A percentile compares a stretch with the other conserved stretches of the same genome.
Evolutionary conservation across 2,797 vertebrate genomes (phyloP).

Genomic region (Crocidura indochinensis): DNA sequence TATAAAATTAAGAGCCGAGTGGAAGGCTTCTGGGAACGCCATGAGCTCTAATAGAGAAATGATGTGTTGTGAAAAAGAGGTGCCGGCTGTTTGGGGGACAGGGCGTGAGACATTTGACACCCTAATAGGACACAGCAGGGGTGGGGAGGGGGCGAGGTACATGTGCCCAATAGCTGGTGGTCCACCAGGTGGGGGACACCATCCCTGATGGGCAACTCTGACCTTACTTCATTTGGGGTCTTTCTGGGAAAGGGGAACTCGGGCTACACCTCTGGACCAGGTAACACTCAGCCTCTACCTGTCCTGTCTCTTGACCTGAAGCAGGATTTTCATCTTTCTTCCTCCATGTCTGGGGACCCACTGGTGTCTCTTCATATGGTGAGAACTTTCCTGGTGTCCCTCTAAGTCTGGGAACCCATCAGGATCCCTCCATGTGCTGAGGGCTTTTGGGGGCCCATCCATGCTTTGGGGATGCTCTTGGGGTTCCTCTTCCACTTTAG

Average conservation of each 20-base stretch:
- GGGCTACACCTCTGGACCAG: neutral
- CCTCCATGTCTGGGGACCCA: neutral
- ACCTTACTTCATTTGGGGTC: neutral
- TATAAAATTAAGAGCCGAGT: constrained; percentile 79
- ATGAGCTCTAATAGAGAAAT: constrained; percentile 76
- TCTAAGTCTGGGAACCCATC: too few species aligned
- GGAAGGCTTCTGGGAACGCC: constrained; percentile 54
- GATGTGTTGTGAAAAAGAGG: constrained; percentile 29
- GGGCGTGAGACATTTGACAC: constrained; percentile 14
- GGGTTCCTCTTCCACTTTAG: too few species aligned
- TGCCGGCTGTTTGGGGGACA: constrained; percentile 4
- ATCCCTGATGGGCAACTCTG: too few species aligned
- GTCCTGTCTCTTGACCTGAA: neutral
- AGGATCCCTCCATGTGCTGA: too few species aligned
- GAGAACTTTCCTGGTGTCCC: neutral
- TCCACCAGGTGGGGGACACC: too few species aligned
- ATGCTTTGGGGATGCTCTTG: too few species aligned
- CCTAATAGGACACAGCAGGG: constrained; percentile 53
- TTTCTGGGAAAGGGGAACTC: neutral
- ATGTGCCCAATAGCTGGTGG: too few species aligned
- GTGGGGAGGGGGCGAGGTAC: too few species aligned
- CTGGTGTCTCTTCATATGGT: neutral
- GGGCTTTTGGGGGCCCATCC: too few species aligned
- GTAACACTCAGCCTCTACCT: neutral
- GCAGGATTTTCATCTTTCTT: neutral